phyloP scores from a whole-genome alignment of 2,888 invertebrate genomes.

The Lasioglossum oenotherae region DNA sequence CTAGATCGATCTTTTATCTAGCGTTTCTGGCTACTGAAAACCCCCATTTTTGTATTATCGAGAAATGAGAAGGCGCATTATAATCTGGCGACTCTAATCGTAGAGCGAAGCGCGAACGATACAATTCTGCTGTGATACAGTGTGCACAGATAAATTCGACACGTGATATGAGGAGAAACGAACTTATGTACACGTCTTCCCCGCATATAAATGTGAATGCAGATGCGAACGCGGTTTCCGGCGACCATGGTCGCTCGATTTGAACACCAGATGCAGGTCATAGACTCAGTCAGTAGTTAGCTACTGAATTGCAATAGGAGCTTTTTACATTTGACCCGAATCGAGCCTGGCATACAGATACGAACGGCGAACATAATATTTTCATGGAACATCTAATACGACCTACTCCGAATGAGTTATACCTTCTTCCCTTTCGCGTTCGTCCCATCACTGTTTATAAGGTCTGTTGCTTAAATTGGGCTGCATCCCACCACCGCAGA shows the following conservation, averaged over 20 bases:
- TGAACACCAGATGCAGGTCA: constrained; percentile 46
- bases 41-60: too few species aligned
- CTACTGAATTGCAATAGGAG: constrained; percentile 50
- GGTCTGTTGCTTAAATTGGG: not conserved
- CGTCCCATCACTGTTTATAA: not conserved
- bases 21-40: too few species aligned
- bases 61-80: too few species aligned
- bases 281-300: constrained; percentile 49
- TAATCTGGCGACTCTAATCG: not conserved
- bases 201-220: constrained; percentile 46
- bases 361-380: constrained; percentile 35
- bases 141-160: constrained; percentile 10
- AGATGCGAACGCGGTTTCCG: constrained; percentile 33
- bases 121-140: not conserved
- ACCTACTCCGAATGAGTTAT: constrained; percentile 10
- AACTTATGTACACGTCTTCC: constrained; percentile 22
- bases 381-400: constrained; percentile 27
- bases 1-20: too few species aligned
- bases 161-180: not conserved
- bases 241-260: constrained; percentile 30
- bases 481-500: not conserved
- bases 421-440: not conserved
- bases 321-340: constrained; percentile 61
- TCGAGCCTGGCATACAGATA: constrained; percentile 43
- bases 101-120: not conserved